A percentile compares a stretch with the other conserved stretches of the same genome.
Conservation (phyloP, 2,113 vertebrate genomes). For the Aspidoscelis tigris region DNA sequence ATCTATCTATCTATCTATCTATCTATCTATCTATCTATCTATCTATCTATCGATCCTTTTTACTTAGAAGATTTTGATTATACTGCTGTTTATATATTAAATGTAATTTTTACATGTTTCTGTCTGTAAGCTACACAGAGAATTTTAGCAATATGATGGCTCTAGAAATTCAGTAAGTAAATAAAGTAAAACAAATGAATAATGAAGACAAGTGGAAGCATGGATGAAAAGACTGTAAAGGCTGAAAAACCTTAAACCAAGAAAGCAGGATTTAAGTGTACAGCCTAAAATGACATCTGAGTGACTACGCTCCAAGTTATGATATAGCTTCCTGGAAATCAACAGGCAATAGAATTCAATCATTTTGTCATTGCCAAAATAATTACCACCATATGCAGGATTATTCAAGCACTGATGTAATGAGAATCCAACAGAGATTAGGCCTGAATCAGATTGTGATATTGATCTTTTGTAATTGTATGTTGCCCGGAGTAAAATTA, state of each 20-base stretch:
- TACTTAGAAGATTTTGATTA: too few species aligned
- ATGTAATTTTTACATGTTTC: too few species aligned
- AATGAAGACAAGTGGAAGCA: too few species aligned
- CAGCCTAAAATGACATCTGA: neutral
- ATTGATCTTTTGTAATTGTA: neutral
- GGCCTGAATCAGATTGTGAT: neutral
- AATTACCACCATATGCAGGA: neutral
- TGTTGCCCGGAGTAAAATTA: neutral
- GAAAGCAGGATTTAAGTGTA: neutral
- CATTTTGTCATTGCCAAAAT: neutral
- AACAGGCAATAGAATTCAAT: neutral
- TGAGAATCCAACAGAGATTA: neutral
- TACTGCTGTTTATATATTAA: too few species aligned
- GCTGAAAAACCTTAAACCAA: neutral
- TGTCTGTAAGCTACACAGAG: too few species aligned
- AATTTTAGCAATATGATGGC: too few species aligned
- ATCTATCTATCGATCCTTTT: too few species aligned
- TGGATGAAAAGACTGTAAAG: too few species aligned
- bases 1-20: too few species aligned
- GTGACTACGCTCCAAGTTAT: neutral
- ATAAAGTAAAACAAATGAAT: too few species aligned
- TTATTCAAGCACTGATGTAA: neutral
- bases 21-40: too few species aligned
- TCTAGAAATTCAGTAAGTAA: too few species aligned
- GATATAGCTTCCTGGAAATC: neutral